These are phyloP conservation scores for Epinephelus malabaricus DNA, from an alignment of 2,797 vertebrate genomes.

Conservation along the genomic window DNA sequence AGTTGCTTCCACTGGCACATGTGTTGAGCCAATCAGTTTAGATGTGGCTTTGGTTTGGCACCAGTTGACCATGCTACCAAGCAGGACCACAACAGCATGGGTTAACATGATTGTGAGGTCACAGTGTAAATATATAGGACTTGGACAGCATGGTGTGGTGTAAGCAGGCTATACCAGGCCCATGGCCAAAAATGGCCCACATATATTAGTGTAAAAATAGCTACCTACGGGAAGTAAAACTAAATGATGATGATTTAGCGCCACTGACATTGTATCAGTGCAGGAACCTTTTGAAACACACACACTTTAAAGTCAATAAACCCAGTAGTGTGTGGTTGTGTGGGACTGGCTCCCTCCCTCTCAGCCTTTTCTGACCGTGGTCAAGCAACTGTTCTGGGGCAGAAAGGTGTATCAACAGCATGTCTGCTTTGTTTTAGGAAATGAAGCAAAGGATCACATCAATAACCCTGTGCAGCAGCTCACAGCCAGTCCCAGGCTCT, in stretches of 20 bases:
- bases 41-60: constrained; percentile 12
- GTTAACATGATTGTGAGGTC: constrained; percentile 11
- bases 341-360: not conserved
- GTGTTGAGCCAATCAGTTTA: not conserved
- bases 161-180: not conserved
- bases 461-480: constrained; percentile 39
- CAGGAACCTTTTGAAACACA: constrained; percentile 16
- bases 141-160: not conserved
- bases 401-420: constrained; percentile 40
- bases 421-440: constrained; percentile 64
- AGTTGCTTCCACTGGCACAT: not conserved
- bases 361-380: not conserved
- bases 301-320: constrained; percentile 20
- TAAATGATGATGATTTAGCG: not conserved
- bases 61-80: not conserved
- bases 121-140: not conserved
- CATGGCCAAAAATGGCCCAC: not conserved
- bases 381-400: constrained; percentile 15
- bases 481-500: constrained; percentile 27
- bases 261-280: not conserved
- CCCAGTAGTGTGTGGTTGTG: not conserved
- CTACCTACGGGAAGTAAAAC: not conserved
- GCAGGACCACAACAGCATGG: not conserved
- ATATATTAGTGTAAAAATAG: not conserved
- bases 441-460: constrained; percentile 54